Conservation (phyloP, 2,113 vertebrate genomes). For the Rhadina sibilatrix region DNA sequence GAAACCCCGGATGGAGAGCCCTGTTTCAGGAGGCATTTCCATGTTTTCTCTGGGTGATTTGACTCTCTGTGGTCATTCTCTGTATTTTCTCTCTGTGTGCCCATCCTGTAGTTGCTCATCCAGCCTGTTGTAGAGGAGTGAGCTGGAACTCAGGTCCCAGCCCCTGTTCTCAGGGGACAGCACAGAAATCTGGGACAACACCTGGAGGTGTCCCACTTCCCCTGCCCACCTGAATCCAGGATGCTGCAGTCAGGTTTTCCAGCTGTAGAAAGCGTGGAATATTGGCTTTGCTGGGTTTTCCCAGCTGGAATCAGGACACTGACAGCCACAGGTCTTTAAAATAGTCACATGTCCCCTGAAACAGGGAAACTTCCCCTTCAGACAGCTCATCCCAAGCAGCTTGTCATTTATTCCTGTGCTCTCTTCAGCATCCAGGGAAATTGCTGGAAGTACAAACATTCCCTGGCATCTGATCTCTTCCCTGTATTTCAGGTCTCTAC, state of each 20-base stretch:
- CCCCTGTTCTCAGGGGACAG: rapidly evolving
- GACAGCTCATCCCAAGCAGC: not conserved
- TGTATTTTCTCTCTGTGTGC: not conserved
- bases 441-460: not conserved
- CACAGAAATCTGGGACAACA: not conserved
- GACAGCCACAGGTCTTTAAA: not conserved
- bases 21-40: too few relatives aligned
- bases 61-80: not conserved
- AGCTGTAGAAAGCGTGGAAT: not conserved
- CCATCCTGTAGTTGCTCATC: not conserved
- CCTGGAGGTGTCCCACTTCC: not conserved
- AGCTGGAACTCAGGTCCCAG: not conserved
- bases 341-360: not conserved
- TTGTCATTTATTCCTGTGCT: not conserved
- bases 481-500: not conserved
- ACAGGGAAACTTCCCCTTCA: not conserved
- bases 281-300: not conserved
- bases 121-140: rapidly evolving
- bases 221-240: not conserved
- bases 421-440: not conserved
- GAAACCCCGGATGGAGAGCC: rapidly evolving
- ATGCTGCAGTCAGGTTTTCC: not conserved
- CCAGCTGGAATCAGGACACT: not conserved
- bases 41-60: not conserved
- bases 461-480: not conserved